Evolutionary conservation across 2,113 vertebrate species (phyloP).

Genomic region (Etia nguti): DNA sequence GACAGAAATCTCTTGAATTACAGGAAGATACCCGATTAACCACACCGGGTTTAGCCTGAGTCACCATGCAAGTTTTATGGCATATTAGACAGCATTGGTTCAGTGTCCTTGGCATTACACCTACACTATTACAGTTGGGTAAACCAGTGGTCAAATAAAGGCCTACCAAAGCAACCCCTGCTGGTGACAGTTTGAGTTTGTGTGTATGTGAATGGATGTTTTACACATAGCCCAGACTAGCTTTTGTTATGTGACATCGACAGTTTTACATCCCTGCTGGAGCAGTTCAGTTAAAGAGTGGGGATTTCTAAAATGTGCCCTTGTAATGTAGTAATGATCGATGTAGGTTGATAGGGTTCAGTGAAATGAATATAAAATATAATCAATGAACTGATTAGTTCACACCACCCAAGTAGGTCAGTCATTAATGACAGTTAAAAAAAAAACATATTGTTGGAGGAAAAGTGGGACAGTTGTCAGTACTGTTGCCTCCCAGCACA

Average conservation of each 20-base stretch:
- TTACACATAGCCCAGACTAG: conserved; percentile 1
- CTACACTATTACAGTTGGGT: neutral
- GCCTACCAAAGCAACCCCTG: conserved; percentile 26
- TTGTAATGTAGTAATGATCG: neutral
- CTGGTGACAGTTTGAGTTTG: neutral
- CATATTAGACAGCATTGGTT: neutral
- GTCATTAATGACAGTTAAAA: neutral
- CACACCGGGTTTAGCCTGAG: neutral
- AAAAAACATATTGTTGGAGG: neutral
- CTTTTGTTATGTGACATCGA: conserved; percentile 2
- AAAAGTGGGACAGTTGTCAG: neutral
- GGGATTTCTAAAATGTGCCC: conserved; percentile 1
- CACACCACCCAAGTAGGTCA: neutral
- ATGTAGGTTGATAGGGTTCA: neutral
- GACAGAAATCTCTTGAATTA: neutral
- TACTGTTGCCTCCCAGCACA: neutral
- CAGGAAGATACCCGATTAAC: neutral
- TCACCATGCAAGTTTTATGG: neutral
- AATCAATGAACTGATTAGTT: neutral
- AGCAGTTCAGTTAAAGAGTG: neutral
- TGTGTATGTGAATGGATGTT: neutral
- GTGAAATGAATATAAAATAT: neutral
- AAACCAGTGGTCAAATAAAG: conserved; percentile 27
- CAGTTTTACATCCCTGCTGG: neutral
- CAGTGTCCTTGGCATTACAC: conserved; percentile 39